Evolutionary conservation across 2,888 invertebrate genomes (phyloP).

Genomic region (Parasteatoda lunata): DNA sequence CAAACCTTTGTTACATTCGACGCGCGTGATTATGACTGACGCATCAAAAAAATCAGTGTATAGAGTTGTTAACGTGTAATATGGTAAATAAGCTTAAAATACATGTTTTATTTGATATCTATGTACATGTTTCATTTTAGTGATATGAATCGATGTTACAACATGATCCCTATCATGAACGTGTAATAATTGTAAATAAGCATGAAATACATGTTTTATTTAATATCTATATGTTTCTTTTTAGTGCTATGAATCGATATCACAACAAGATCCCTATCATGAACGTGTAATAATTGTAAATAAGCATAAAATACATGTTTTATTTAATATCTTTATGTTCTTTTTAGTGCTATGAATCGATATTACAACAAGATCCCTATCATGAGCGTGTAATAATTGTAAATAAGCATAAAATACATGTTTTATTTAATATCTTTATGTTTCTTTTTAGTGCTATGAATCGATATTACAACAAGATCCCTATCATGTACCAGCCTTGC

Average conservation of each 20-base stretch:
- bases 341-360: constrained; percentile 46
- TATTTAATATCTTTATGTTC: no score
- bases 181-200: no score
- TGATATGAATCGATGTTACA: constrained; percentile 53
- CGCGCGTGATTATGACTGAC: no score
- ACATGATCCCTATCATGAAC: constrained; percentile 32
- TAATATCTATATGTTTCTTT: neutral
- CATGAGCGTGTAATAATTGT: constrained; percentile 2
- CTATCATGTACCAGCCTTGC: constrained; percentile 36
- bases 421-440: neutral
- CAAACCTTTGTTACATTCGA: no score
- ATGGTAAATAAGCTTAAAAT: no score
- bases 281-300: no score
- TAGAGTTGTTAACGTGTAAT: no score
- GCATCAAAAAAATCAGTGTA: no score
- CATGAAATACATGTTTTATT: no score
- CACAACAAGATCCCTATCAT: constrained; percentile 40
- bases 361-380: constrained; percentile 33
- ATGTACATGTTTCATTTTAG: neutral
- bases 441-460: constrained; percentile 52
- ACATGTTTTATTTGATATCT: no score
- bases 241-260: constrained; percentile 54
- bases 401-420: no score
- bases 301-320: no score
- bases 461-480: constrained; percentile 38